phyloP scores from a whole-genome alignment of 2,888 invertebrate genomes.

The Keiferia lycopersicella region DNA sequence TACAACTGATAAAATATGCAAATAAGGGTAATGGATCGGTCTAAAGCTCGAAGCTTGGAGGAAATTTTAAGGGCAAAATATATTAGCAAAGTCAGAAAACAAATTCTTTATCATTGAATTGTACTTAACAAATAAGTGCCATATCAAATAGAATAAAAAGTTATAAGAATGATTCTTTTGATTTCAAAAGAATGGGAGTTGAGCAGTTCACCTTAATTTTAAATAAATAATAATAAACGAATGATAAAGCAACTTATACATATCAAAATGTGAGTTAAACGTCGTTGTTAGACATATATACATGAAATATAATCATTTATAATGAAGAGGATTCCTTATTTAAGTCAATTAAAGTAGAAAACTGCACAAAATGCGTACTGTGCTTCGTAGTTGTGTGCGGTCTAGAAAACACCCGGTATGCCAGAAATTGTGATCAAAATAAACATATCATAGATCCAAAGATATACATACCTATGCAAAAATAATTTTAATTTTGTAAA shows the following conservation, averaged over 20 bases:
- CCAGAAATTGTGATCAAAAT: constrained; percentile 23
- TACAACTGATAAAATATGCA: neutral
- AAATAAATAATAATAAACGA: constrained; percentile 29
- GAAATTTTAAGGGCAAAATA: neutral
- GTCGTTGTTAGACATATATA: constrained; percentile 51
- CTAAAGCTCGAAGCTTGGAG: neutral
- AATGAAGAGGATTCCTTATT: constrained; percentile 76
- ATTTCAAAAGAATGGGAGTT: neutral
- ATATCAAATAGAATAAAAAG: too few relatives aligned
- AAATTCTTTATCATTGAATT: neutral
- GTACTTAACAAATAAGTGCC: neutral
- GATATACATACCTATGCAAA: neutral
- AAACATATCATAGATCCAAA: neutral
- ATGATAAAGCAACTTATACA: constrained; percentile 64
- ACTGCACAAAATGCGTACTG: constrained; percentile 48
- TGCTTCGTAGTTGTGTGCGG: constrained; percentile 48
- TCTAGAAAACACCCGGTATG: constrained; percentile 27
- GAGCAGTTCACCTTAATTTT: neutral
- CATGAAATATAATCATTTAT: constrained; percentile 51
- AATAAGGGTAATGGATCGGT: neutral
- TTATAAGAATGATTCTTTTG: neutral
- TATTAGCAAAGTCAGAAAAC: neutral
- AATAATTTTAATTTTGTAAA: too few relatives aligned
- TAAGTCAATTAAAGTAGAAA: constrained; percentile 76
- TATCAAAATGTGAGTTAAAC: constrained; percentile 69